Evolutionary conservation across 2,797 vertebrate species (phyloP).

Genomic region (Apogon talboti): DNA sequence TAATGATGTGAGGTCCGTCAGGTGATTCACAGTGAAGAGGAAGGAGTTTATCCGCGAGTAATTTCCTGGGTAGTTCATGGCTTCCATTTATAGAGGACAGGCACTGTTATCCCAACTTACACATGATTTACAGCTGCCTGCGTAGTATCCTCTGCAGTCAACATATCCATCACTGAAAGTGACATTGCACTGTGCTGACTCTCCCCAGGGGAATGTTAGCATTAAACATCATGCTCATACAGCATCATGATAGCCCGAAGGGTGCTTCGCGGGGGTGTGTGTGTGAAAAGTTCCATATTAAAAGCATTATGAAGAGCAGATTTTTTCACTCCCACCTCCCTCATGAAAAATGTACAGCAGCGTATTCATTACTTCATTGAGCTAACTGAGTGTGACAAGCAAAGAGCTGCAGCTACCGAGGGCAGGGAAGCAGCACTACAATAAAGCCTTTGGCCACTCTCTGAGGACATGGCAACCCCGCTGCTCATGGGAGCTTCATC

Average conservation of each 20-base stretch:
- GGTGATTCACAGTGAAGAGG: constrained; percentile 38
- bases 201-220: constrained; percentile 68
- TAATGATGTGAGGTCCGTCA: constrained; percentile 49
- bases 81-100: constrained; percentile 11
- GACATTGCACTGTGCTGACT: constrained; percentile 71
- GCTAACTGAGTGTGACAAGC: constrained; percentile 83
- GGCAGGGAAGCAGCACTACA: constrained; percentile 72
- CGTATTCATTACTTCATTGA: constrained; percentile 82
- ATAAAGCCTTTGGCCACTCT: constrained; percentile 74
- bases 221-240: constrained; percentile 72
- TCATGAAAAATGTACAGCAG: constrained; percentile 83
- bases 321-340: constrained; percentile 68
- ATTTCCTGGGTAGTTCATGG: constrained; percentile 1
- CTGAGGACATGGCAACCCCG: constrained; percentile 74
- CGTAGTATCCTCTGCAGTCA: constrained; percentile 57
- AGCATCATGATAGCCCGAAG: constrained; percentile 61
- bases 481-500: constrained; percentile 66
- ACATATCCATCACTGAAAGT: constrained; percentile 69
- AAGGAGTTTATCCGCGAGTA: not conserved
- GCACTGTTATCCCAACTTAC: constrained; percentile 30
- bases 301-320: constrained; percentile 74
- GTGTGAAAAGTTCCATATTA: constrained; percentile 78
- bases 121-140: constrained; percentile 61
- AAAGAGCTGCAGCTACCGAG: constrained; percentile 67
- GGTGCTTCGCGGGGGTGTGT: constrained; percentile 48